A percentile compares a stretch with the other conserved stretches of the same genome.
phyloP scores from a whole-genome alignment of 2,797 vertebrate species.

The Artibeus lituratus region DNA sequence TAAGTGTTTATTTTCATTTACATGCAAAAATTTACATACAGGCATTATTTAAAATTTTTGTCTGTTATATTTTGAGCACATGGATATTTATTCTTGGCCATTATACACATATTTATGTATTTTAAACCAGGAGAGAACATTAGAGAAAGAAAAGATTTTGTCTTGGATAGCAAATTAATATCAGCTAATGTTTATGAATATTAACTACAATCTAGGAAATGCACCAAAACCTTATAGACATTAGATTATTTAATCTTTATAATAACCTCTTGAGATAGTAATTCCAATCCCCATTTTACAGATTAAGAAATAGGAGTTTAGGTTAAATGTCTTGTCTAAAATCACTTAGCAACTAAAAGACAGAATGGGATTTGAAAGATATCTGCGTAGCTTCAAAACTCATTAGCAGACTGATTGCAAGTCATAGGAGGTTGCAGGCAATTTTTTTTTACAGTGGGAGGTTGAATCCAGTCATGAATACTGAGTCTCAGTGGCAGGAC shows the following conservation, averaged over 20 bases:
- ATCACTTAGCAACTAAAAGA: neutral
- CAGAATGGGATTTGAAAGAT: neutral
- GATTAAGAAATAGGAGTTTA: neutral
- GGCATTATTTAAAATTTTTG: conserved; percentile 45
- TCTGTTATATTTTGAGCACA: neutral
- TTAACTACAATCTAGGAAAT: neutral
- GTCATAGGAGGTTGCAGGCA: neutral
- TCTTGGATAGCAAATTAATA: conserved; percentile 10
- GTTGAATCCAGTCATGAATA: neutral
- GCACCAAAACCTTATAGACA: neutral
- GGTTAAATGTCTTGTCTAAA: neutral
- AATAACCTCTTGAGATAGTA: neutral
- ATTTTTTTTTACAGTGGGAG: neutral
- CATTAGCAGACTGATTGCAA: neutral
- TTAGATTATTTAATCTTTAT: neutral
- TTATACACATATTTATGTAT: neutral
- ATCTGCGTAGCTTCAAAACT: neutral
- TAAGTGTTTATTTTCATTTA: conserved; percentile 63
- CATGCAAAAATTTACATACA: conserved; percentile 42
- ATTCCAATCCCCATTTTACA: neutral
- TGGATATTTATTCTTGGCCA: neutral
- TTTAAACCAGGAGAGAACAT: neutral
- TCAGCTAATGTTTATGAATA: neutral
- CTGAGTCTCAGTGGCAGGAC: neutral
- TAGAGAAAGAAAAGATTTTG: conserved; percentile 11